Base-by-base conservation (phyloP, 2,888 invertebrate species). In the Bombyx huttoni region DNA sequence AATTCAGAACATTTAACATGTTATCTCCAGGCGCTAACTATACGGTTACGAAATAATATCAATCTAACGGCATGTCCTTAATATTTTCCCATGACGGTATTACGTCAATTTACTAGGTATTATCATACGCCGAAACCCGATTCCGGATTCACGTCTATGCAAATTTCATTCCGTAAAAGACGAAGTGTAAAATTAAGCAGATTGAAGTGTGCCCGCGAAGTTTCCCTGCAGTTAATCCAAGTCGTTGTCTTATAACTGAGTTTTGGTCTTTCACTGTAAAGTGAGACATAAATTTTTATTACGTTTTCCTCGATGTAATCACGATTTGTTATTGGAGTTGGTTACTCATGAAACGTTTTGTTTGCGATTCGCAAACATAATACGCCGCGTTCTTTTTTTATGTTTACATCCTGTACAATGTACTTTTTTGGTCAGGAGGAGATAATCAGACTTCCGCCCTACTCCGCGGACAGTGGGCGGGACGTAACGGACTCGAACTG, bases 81-180 rank as follows among this genome's bases (percentile, higher is more conserved):
- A 45, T 10, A 8, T 45, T 40, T 40, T 12, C 2, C 12, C 12
- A 40, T 40, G 12, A 40, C 12, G 40, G 3, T 40, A 40, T 40
- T 40, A 40, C 40, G 12, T 40, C 0, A 12, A 40, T 8, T 40
- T 40, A 40, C 1, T 8, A 12, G 40, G 40, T 40, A 40, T 40
- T 40, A 40, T 40, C 1, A 40, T 12, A 7, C 40, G 1, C 40
- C 2, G 3, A 40, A 12, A 10, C 40, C 40, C 12, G 7, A 40
- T 40, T 40, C 7, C 40, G 7, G 13, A 49, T 58, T 63, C 58
- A 61, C 59, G 58, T 54, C 52, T 58, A 62, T 62, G 61, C 54
- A 65, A 66, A 66, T 63, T 59, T 60, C 56, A 66, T 68, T 64
- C 62, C 57, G 62, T 60, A 62, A 66, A 66, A 56, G 58, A 59